Conservation (phyloP, 1,140 invertebrate species). For the Drosophila yakuba region DNA sequence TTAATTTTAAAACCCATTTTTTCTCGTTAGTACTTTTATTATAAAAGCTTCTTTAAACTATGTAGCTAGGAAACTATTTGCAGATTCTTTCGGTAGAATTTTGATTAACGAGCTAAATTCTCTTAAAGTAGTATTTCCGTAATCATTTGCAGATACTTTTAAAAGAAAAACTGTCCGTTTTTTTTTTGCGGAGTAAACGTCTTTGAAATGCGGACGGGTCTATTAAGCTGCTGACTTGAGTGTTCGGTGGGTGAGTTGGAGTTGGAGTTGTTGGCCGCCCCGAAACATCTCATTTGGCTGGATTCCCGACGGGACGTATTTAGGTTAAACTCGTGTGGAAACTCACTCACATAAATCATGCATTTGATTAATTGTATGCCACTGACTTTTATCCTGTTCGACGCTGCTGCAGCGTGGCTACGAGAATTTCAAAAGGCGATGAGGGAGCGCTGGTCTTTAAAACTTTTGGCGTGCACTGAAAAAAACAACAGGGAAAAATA, state of each 20-base stretch:
- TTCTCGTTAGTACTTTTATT: not conserved
- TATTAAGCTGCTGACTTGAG: constrained; percentile 6
- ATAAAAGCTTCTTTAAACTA: not conserved
- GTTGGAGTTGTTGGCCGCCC: constrained; percentile 1
- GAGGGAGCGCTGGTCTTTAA: constrained; percentile 52
- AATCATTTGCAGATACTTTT: not conserved
- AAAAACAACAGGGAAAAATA: not conserved
- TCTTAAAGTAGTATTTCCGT: too few species aligned
- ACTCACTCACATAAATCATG: constrained; percentile 69
- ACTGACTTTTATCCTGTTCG: constrained; percentile 74
- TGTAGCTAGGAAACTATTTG: too few species aligned
- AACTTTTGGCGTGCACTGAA: constrained; percentile 53
- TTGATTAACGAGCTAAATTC: too few species aligned
- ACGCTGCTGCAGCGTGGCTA: constrained; percentile 49
- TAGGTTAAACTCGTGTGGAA: constrained; percentile 64
- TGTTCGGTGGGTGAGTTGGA: not conserved
- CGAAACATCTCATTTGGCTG: constrained; percentile 54
- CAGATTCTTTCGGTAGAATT: too few species aligned
- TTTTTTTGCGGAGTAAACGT: not conserved
- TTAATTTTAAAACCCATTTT: not conserved
- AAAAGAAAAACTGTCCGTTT: not conserved
- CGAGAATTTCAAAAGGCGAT: constrained; percentile 13
- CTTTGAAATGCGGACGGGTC: constrained; percentile 2
- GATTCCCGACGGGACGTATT: constrained; percentile 52
- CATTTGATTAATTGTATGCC: constrained; percentile 74